phyloP scores from a whole-genome alignment of 30 jellyfish, hydroid and myxozoan species.

The Cassiopea xamachana region DNA sequence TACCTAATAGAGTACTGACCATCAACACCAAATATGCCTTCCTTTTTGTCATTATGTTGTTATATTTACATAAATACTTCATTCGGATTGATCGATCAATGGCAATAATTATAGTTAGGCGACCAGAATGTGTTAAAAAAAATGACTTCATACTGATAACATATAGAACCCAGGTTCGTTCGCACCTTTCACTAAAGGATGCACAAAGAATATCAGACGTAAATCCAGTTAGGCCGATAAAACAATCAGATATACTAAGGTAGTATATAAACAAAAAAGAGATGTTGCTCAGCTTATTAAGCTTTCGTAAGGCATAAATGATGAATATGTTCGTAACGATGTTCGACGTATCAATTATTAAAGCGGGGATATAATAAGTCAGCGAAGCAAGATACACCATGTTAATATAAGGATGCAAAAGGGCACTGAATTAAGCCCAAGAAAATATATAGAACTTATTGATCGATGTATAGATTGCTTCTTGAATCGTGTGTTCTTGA shows the following conservation, averaged over 20 bases:
- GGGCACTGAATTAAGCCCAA: too few relatives aligned
- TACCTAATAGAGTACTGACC: background rate
- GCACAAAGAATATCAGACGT: background rate
- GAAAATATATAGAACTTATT: too few relatives aligned
- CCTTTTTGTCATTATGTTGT: background rate
- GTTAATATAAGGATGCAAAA: too few relatives aligned
- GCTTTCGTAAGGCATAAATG: constrained; percentile 25
- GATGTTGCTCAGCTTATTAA: constrained; percentile 10
- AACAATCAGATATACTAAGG: constrained; percentile 40
- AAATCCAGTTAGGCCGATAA: constrained; percentile 28
- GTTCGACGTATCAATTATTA: constrained; percentile 26
- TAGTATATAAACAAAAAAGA: constrained; percentile 20
- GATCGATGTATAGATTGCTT: too few relatives aligned
- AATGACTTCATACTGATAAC: background rate
- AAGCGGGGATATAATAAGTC: background rate
- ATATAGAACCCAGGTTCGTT: background rate
- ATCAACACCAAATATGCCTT: background rate
- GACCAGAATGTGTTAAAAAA: constrained; percentile 21
- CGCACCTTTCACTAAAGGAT: background rate
- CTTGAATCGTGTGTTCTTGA: too few relatives aligned
- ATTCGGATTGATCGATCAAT: constrained; percentile 10
- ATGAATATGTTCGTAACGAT: constrained; percentile 1
- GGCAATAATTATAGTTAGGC: background rate
- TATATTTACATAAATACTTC: background rate
- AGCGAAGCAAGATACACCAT: background rate